Percentiles rank a stretch among this genome's conserved stretches.
Conservation (phyloP, 2,797 vertebrate genomes). For the Pantherophis vulpinus region DNA sequence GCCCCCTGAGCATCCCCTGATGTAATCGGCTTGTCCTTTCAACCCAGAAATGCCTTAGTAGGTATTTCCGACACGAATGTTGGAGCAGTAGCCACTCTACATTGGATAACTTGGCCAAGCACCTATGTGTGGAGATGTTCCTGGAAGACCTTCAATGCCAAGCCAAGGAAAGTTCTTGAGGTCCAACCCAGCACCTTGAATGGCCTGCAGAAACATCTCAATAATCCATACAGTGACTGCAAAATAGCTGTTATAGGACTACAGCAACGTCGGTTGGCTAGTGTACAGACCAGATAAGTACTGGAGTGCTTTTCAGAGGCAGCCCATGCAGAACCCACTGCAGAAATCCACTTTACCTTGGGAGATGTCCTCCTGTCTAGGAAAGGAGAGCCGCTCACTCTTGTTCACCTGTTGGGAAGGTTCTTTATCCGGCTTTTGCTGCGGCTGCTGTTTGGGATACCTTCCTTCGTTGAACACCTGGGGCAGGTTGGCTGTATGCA, state of each 20-base stretch:
- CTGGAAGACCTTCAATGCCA: neutral
- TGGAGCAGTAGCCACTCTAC: neutral
- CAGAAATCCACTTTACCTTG: conserved; percentile 79
- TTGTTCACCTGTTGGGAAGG: conserved; percentile 83
- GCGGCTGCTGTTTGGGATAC: conserved; percentile 81
- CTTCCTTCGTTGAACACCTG: conserved; percentile 94
- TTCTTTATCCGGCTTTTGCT: conserved; percentile 80
- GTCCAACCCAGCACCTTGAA: neutral
- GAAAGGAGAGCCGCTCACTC: conserved; percentile 81
- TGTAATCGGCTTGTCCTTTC: neutral
- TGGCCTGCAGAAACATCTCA: neutral
- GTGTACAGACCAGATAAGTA: neutral
- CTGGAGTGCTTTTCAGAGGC: neutral
- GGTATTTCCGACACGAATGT: neutral
- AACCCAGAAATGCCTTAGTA: neutral
- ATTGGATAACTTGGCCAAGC: neutral
- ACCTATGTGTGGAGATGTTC: neutral
- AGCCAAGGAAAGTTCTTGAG: neutral
- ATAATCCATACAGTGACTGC: neutral
- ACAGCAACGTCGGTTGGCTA: neutral
- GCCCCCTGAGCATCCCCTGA: neutral
- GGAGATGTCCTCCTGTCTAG: conserved; percentile 89
- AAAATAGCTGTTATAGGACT: neutral
- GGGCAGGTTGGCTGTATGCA: conserved; percentile 95
- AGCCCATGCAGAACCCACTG: neutral